These are phyloP conservation scores for Heteronetta atricapilla DNA, from an alignment of 2,113 vertebrate species.

Conservation along the genomic window DNA sequence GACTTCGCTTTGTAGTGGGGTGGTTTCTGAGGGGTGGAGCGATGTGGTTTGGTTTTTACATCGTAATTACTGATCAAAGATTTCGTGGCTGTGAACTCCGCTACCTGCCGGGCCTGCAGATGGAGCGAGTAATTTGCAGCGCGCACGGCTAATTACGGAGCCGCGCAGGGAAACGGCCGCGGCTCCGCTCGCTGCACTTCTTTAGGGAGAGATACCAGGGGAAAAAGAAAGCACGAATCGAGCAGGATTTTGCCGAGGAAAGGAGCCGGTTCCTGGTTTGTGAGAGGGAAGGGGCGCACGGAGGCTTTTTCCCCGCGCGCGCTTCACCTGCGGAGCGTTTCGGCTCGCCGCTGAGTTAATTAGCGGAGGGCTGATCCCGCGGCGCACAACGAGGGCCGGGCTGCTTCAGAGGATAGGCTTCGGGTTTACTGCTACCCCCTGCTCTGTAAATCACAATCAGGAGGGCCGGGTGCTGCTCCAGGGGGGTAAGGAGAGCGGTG, in stretches of 20 bases:
- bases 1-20: neutral
- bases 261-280: neutral
- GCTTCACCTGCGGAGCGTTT: neutral
- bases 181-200: neutral
- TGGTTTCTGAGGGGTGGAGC: neutral
- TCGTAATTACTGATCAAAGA: rapidly evolving
- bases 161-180: neutral
- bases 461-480: neutral
- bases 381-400: rapidly evolving
- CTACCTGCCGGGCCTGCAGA: neutral
- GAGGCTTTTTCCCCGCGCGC: neutral
- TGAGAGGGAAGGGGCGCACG: rapidly evolving
- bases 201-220: neutral
- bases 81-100: neutral
- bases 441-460: rapidly evolving
- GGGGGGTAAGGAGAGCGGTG: neutral
- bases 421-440: rapidly evolving
- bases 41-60: neutral
- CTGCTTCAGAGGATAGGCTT: rapidly evolving
- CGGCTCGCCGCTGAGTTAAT: neutral
- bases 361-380: rapidly evolving
- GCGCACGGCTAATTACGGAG: no score
- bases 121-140: neutral
- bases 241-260: neutral
- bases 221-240: neutral